phyloP scores from a whole-genome alignment of 2,113 vertebrate species.

The Grallaria varia region DNA sequence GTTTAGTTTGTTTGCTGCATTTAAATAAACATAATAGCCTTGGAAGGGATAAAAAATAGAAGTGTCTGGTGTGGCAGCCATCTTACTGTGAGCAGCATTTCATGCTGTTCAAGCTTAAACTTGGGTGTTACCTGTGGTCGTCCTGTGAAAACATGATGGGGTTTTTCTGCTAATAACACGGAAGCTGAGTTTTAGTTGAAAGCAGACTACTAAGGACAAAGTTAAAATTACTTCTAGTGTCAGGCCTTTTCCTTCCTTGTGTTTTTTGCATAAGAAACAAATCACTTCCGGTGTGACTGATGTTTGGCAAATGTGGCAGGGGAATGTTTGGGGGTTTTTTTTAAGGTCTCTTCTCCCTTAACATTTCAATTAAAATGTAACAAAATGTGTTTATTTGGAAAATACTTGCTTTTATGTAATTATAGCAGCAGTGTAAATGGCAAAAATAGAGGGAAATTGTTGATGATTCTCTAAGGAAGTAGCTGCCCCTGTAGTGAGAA shows the following conservation, averaged over 20 bases:
- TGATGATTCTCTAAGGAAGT: neutral
- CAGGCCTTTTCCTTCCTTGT: neutral
- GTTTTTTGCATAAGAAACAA: neutral
- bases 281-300: neutral
- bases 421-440: neutral
- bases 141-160: neutral
- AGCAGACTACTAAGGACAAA: neutral
- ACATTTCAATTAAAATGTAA: neutral
- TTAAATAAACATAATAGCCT: neutral
- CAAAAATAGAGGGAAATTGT: neutral
- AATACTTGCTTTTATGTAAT: neutral
- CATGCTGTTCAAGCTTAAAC: neutral
- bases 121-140: neutral
- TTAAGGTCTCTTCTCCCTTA: neutral
- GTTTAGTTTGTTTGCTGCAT: neutral
- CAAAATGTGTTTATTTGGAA: neutral
- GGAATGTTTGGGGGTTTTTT: neutral
- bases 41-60: neutral
- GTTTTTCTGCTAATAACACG: neutral
- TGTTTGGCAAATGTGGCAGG: neutral
- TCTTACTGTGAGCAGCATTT: neutral
- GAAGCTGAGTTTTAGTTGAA: neutral
- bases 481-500: neutral
- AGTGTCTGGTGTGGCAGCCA: conserved; percentile 9
- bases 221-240: neutral